A percentile compares a stretch with the other conserved stretches of the same genome.
Evolutionary conservation across 2,113 vertebrate species (phyloP).

Genomic region (Marmota monax): DNA sequence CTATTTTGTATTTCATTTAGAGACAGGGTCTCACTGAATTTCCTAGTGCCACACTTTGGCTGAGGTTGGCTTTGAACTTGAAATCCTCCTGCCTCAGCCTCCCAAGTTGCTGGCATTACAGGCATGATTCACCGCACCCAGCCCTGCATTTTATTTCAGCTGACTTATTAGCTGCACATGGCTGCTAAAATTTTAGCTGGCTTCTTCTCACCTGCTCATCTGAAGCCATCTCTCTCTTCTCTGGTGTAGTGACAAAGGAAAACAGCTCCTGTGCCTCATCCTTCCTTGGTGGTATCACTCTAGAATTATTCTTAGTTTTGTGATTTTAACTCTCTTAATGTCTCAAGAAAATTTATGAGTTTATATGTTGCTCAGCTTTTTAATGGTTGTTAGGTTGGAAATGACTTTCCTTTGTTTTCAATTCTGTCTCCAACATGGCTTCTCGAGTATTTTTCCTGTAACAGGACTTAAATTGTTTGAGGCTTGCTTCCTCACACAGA

Average conservation of each 20-base stretch:
- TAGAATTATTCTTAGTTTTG: not conserved
- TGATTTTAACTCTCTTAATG: not conserved
- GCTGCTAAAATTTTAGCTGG: not conserved
- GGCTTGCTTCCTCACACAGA: not conserved
- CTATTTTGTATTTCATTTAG: too few relatives aligned
- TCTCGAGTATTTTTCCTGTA: not conserved
- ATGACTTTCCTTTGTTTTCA: not conserved
- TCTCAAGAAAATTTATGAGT: not conserved
- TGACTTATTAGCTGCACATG: not conserved
- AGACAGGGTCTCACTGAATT: too few relatives aligned
- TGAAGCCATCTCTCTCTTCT: not conserved
- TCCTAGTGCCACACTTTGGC: too few relatives aligned
- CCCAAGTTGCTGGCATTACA: too few relatives aligned
- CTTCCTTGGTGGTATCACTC: not conserved
- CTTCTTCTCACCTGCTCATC: fast-evolving
- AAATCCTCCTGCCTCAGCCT: too few relatives aligned
- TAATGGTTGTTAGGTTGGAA: not conserved
- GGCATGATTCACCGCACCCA: too few relatives aligned
- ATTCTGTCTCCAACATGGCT: not conserved
- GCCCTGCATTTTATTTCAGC: not conserved
- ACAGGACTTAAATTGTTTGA: not conserved
- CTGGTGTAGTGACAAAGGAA: not conserved
- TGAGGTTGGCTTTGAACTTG: too few relatives aligned
- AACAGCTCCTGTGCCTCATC: not conserved
- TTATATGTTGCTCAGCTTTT: not conserved